Conservation (phyloP, 2,113 vertebrate genomes). For the Bombycilla garrulus region DNA sequence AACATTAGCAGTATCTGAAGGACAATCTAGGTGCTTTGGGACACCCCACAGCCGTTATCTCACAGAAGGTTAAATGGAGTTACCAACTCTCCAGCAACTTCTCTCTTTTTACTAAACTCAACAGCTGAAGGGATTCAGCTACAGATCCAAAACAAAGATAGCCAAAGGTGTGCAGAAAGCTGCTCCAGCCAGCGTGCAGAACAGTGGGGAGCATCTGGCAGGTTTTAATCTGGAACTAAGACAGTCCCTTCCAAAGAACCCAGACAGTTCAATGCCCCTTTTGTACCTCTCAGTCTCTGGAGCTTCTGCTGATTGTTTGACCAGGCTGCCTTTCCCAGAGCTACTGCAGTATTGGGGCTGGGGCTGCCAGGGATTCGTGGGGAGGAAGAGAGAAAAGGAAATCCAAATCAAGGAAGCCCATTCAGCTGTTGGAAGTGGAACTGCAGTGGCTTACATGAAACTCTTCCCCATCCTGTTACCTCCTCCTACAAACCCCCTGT, state of each 20-base stretch:
- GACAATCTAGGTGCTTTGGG: slow-evolving; percentile 1
- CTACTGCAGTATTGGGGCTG: not conserved
- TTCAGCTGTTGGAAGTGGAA: not conserved
- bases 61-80: slow-evolving; percentile 41
- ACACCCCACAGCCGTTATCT: not conserved
- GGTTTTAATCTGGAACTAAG: slow-evolving; percentile 21
- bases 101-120: slow-evolving; percentile 1
- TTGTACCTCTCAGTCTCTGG: not conserved
- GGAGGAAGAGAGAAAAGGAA: not conserved
- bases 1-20: not conserved
- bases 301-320: not conserved
- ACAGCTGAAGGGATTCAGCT: not conserved
- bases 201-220: not conserved
- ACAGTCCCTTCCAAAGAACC: not conserved
- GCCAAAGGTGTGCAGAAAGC: not conserved
- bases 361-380: not conserved
- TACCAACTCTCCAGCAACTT: slow-evolving; percentile 15
- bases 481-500: not conserved
- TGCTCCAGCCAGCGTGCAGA: not conserved
- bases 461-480: not conserved
- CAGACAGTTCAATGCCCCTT: not conserved
- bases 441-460: not conserved
- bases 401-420: not conserved
- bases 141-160: slow-evolving; percentile 21
- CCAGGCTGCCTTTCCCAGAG: not conserved